A percentile compares a stretch with the other conserved stretches of the same genome.
Conservation (phyloP, 2,797 vertebrate genomes). For the Nasua narica region DNA sequence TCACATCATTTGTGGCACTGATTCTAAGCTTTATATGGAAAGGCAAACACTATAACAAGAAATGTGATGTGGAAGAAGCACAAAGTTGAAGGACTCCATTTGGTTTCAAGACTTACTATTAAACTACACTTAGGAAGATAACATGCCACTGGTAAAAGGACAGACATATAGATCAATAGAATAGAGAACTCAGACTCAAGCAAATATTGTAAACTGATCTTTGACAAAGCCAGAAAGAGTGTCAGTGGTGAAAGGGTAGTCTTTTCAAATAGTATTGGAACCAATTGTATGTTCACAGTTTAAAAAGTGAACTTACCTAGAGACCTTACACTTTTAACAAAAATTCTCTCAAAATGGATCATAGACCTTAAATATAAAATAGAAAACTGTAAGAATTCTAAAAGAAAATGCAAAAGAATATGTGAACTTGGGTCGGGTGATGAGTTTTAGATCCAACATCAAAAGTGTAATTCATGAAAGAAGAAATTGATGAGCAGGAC, state of each 20-base stretch:
- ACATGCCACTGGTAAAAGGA: neutral
- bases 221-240: neutral
- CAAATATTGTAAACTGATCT: neutral
- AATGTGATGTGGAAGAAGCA: neutral
- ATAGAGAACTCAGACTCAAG: neutral
- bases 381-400: neutral
- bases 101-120: neutral
- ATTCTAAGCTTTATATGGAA: neutral
- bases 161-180: neutral
- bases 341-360: neutral
- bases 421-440: neutral
- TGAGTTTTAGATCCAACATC: neutral
- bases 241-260: neutral
- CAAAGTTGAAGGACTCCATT: neutral
- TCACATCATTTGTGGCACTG: neutral
- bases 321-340: neutral
- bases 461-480: neutral
- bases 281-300: neutral
- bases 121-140: neutral
- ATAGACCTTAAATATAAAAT: neutral
- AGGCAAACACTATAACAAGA: neutral
- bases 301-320: neutral
- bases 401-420: neutral
- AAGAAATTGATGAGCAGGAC: neutral
- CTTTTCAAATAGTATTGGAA: neutral